Conservation (phyloP, 2,113 vertebrate genomes). For the Spea multiplicata region DNA sequence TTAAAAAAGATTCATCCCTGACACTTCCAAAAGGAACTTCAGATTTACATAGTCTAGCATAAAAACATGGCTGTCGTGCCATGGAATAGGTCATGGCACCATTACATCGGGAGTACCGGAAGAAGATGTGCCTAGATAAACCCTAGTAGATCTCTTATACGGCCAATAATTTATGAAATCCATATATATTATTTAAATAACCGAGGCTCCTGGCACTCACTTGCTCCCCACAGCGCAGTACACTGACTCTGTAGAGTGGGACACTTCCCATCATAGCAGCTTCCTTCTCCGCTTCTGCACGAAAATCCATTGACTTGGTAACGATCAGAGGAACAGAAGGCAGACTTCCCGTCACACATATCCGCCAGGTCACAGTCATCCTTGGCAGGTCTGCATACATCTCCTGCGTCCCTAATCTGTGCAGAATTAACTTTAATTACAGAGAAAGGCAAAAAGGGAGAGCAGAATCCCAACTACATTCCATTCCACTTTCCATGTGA, state of each 20-base stretch:
- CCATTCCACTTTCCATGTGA: no score
- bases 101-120: no score
- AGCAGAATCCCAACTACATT: no score
- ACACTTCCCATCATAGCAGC: constrained; percentile 82
- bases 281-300: constrained; percentile 65
- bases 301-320: constrained; percentile 79
- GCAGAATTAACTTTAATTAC: not conserved
- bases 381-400: constrained; percentile 66
- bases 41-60: no score
- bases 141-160: no score
- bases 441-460: not conserved
- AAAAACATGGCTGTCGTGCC: no score
- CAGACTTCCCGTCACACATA: constrained; percentile 76
- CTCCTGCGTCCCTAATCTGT: constrained; percentile 66
- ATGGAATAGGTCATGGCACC: no score
- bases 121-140: no score
- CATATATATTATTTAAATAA: no score
- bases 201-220: constrained; percentile 50
- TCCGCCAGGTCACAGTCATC: constrained; percentile 85
- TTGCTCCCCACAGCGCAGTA: constrained; percentile 58
- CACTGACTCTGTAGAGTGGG: constrained; percentile 77
- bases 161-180: no score
- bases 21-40: no score
- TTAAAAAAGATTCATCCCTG: no score
- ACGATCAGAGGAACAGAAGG: constrained; percentile 71